Evolutionary conservation across 1,140 invertebrate species (phyloP), one percentile per base, ranked within the genome.

Genomic region (Trachymyrmex septentrionalis): DNA sequence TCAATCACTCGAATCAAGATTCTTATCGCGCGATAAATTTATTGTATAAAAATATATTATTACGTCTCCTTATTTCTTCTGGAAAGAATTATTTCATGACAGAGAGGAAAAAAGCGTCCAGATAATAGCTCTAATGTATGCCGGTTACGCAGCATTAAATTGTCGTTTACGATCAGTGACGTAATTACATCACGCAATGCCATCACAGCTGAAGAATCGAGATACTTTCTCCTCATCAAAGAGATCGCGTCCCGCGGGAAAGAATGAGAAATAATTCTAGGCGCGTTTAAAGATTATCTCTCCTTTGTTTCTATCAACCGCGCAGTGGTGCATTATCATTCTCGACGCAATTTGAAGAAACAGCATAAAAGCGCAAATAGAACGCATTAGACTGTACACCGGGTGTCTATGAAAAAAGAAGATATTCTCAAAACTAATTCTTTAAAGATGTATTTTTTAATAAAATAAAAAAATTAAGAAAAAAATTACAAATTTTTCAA

Each of bases 311-410:
- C 55, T 6, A 61, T 59, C 57, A 61, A 61, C 67, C 69, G 59
- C 14, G n/a, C 48, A 69, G 50, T 38, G n/a, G n/a, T 82, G 72
- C 69, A 84, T 84, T 84, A 73, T 73, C 69, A 84, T 84, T 84
- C 55, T n/a, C 80, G 27, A 3, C 24, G 53, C 53, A 72, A 48
- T 73, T 84, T 84, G 5, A 72, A 44, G 80, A 61, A 84, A 61
- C 19, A 38, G 16, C 24, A 53, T 34, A 73, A 84, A 61, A 61
- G 78, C 50, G 66, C 53, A 59, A 82, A 7, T 61, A 50, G 14
- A 50, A 24, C 67, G 19, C n/a, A 30, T n/a, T 38, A 19, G 5
- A 44, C 4, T 34, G 3, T 50, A 6, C 61, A 55, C 12, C 34
- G 50, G 21, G n/a, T 76, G 55, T 66, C 12, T n/a, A 6, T n/a